A percentile compares a stretch with the other conserved stretches of the same genome.
Evolutionary conservation across 2,888 invertebrate species (phyloP).

Genomic region (Ophion slaviceki): DNA sequence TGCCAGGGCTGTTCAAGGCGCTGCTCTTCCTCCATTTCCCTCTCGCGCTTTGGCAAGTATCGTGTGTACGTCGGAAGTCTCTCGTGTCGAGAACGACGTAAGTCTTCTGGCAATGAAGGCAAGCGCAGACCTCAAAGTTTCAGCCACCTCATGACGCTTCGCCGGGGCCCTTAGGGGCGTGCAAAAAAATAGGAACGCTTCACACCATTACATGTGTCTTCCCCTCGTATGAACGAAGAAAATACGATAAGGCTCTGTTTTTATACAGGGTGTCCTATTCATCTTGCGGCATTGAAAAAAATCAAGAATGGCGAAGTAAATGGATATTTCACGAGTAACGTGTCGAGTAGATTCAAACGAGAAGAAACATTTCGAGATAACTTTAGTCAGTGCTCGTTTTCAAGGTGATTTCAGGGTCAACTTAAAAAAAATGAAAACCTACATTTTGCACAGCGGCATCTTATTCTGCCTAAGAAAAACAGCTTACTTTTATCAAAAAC

Average conservation of each 20-base stretch:
- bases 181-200: background rate
- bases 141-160: slow-evolving; percentile 47
- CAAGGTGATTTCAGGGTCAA: too few species aligned
- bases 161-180: slow-evolving; percentile 24
- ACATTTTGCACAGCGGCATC: too few species aligned
- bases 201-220: slow-evolving; percentile 19
- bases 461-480: too few species aligned
- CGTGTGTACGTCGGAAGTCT: background rate
- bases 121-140: slow-evolving; percentile 45
- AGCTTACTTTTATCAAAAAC: too few species aligned
- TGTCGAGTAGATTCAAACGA: too few species aligned
- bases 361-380: too few species aligned
- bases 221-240: too few species aligned
- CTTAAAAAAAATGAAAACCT: too few species aligned
- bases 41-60: slow-evolving; percentile 21
- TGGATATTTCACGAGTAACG: background rate
- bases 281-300: too few species aligned
- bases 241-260: too few species aligned
- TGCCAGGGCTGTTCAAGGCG: slow-evolving; percentile 64
- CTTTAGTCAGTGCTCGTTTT: too few species aligned
- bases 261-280: too few species aligned
- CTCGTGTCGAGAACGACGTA: slow-evolving; percentile 9
- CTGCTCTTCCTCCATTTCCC: slow-evolving; percentile 52
- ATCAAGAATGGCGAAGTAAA: background rate
- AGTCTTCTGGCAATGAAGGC: slow-evolving; percentile 5